phyloP scores from a whole-genome alignment of 2,888 invertebrate species.

The Lochmaea capreae region DNA sequence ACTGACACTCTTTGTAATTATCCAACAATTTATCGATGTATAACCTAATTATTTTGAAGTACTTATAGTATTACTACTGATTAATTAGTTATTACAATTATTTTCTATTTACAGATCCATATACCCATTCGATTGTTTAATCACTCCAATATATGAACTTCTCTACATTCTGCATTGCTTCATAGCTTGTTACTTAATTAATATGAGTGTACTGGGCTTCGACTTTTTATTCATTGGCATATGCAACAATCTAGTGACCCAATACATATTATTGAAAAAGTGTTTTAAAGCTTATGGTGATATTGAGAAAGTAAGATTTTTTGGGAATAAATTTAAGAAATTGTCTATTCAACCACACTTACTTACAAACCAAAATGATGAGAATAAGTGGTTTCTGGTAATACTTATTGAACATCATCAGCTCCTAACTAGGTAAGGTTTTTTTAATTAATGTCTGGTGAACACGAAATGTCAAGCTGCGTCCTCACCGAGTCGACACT shows the following conservation, averaged over 20 bases:
- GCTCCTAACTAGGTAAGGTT: constrained; percentile 31
- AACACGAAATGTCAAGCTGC: background rate
- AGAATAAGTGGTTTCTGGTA: constrained; percentile 25
- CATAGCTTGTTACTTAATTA: constrained; percentile 33
- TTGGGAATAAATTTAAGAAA: constrained; percentile 19
- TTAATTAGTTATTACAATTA: too few species aligned
- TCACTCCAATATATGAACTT: constrained; percentile 39
- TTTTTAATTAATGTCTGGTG: background rate
- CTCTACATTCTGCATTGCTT: constrained; percentile 35
- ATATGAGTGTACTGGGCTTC: constrained; percentile 34
- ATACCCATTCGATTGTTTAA: constrained; percentile 40
- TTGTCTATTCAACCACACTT: background rate
- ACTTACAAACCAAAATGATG: background rate
- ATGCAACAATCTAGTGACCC: constrained; percentile 35
- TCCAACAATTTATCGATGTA: too few species aligned
- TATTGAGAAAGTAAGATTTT: constrained; percentile 12
- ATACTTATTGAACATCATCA: constrained; percentile 41
- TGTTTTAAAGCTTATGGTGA: constrained; percentile 33
- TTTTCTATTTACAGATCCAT: constrained; percentile 15
- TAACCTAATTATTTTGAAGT: too few species aligned
- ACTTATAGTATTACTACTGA: too few species aligned
- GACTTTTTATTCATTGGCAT: constrained; percentile 44
- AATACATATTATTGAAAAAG: constrained; percentile 38
- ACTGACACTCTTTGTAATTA: too few species aligned
- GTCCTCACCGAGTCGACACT: too few species aligned